Percentiles rank a stretch among this genome's conserved stretches.
These are phyloP conservation scores for Borostomias antarcticus DNA, from an alignment of 2,797 vertebrate genomes.

Conservation along the genomic window DNA sequence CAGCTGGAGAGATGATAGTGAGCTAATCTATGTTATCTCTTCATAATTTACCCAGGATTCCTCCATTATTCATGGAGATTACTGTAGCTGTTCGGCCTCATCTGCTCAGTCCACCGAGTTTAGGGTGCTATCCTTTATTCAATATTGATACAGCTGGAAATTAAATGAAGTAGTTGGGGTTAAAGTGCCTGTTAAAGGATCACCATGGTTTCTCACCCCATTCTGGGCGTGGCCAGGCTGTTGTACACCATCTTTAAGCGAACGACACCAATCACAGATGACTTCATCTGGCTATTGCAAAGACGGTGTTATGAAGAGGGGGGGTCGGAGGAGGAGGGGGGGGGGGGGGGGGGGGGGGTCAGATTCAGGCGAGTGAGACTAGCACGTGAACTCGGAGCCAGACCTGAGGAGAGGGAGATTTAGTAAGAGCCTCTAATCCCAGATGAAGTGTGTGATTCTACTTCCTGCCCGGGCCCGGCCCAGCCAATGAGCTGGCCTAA, in stretches of 20 bases:
- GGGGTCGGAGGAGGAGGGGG: not conserved
- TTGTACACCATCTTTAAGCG: too few species aligned
- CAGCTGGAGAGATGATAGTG: constrained; percentile 61
- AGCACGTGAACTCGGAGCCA: not conserved
- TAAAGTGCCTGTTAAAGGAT: constrained; percentile 20
- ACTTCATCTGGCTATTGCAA: constrained; percentile 38
- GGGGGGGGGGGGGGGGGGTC: not conserved
- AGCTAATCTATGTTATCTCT: constrained; percentile 66
- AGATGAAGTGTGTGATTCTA: constrained; percentile 41
- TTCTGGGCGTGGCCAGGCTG: not conserved
- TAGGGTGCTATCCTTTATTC: constrained; percentile 51
- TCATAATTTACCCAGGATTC: constrained; percentile 65
- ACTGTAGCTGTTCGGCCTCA: constrained; percentile 49
- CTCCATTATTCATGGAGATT: constrained; percentile 60
- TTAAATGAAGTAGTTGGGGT: constrained; percentile 43
- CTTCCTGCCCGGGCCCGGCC: constrained; percentile 15
- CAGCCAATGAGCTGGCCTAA: constrained; percentile 23
- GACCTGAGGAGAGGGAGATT: constrained; percentile 42
- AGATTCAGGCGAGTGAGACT: not conserved
- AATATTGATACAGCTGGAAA: constrained; percentile 46
- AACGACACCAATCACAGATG: constrained; percentile 42
- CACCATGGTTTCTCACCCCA: not conserved
- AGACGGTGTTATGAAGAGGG: not conserved
- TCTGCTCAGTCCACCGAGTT: constrained; percentile 45
- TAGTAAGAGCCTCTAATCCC: constrained; percentile 44